These are phyloP conservation scores for Accipiter virgatus DNA, from an alignment of 2,113 vertebrate species.

Conservation along the genomic window DNA sequence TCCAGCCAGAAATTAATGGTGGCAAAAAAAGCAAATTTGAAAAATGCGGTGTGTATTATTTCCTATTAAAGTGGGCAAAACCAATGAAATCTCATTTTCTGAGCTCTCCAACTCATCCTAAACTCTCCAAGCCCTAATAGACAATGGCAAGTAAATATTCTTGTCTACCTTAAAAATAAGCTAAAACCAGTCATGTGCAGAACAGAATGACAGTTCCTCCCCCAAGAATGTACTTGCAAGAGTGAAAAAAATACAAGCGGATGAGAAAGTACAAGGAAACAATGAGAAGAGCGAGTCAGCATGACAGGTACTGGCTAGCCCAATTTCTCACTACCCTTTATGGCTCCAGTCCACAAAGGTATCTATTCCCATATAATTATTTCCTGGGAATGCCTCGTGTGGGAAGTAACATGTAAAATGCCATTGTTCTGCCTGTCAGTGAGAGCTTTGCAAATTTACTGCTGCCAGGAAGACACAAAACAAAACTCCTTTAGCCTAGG, in stretches of 20 bases:
- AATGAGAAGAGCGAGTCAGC: not conserved
- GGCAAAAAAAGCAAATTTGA: not conserved
- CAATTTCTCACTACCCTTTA: not conserved
- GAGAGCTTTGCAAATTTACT: not conserved
- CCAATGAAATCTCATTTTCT: not conserved
- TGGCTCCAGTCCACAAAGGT: not conserved
- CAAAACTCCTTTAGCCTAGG: not conserved
- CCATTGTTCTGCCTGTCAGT: not conserved
- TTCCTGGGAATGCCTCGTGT: slow-evolving; percentile 18
- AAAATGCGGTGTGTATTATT: not conserved
- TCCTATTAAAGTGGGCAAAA: not conserved
- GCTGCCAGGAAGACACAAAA: slow-evolving; percentile 1
- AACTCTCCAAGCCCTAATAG: not conserved
- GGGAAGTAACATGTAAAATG: not conserved
- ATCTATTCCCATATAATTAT: slow-evolving; percentile 3
- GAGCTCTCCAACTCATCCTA: not conserved
- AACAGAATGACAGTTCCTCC: not conserved
- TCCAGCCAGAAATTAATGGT: not conserved
- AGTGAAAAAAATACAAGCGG: not conserved
- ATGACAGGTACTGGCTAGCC: slow-evolving; percentile 18
- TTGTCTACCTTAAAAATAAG: not conserved
- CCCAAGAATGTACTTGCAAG: not conserved
- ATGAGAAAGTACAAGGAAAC: not conserved
- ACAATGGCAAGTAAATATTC: not conserved
- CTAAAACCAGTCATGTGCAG: not conserved